Evolutionary conservation across 2,797 vertebrate genomes (phyloP).

Genomic region (Clarias platycephalus): DNA sequence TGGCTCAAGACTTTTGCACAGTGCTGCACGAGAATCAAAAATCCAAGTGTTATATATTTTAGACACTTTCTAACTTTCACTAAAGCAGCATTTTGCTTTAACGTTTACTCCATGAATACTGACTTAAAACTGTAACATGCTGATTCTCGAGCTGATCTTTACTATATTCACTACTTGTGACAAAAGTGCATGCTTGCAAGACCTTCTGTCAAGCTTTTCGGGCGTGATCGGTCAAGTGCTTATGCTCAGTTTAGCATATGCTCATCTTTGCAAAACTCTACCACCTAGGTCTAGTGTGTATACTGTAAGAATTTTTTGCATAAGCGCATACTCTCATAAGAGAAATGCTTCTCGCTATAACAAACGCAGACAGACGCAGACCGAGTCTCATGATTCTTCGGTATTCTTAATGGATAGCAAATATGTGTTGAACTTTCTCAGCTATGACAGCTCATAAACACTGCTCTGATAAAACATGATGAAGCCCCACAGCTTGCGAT

Average conservation of each 20-base stretch:
- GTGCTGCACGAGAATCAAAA: background rate
- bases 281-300: constrained; percentile 4
- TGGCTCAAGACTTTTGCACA: too few relatives aligned
- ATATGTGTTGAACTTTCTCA: constrained; percentile 32
- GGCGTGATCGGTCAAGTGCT: constrained; percentile 43
- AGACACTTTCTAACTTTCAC: background rate
- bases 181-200: background rate
- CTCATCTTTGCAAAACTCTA: constrained; percentile 41
- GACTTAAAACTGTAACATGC: background rate
- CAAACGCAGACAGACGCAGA: background rate
- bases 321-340: background rate
- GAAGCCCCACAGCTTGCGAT: constrained; percentile 12
- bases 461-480: constrained; percentile 47
- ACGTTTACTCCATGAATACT: background rate
- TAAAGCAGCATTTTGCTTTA: background rate
- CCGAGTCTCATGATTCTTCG: constrained; percentile 22
- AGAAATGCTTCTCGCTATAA: constrained; percentile 12
- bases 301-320: constrained; percentile 6
- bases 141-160: background rate
- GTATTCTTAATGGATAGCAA: constrained; percentile 36
- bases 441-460: constrained; percentile 45
- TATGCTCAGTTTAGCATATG: constrained; percentile 34
- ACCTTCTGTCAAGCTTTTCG: constrained; percentile 23
- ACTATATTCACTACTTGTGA: constrained; percentile 36
- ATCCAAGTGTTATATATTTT: background rate